Percentiles rank a stretch among this genome's conserved stretches.
Evolutionary conservation across 2,888 invertebrate species (phyloP).

Genomic region (Sesia apiformis): DNA sequence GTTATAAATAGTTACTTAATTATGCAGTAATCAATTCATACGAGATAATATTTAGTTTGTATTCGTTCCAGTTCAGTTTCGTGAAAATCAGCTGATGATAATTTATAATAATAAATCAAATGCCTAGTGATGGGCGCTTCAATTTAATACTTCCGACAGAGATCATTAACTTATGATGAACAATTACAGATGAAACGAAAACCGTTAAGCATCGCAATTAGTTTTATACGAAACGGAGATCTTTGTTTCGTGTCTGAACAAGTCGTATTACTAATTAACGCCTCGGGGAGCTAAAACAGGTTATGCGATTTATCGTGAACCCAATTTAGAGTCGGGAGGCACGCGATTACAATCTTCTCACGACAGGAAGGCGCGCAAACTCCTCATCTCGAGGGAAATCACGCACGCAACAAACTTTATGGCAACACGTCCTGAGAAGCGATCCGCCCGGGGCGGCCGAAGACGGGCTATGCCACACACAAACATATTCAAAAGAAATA

Average conservation of each 20-base stretch:
- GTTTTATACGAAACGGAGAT: slow-evolving; percentile 24
- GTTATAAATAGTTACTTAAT: no score
- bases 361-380: slow-evolving; percentile 73
- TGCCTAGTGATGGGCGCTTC: no score
- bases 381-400: slow-evolving; percentile 74
- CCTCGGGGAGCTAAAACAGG: slow-evolving; percentile 60
- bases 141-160: neutral
- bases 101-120: no score
- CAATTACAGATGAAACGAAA: neutral
- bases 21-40: no score
- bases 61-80: no score
- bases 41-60: no score
- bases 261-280: slow-evolving; percentile 64
- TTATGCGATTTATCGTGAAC: slow-evolving; percentile 68
- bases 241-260: slow-evolving; percentile 50
- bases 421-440: slow-evolving; percentile 69
- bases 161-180: slow-evolving; percentile 5
- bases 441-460: slow-evolving; percentile 64
- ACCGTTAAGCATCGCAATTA: slow-evolving; percentile 1
- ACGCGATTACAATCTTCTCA: slow-evolving; percentile 75
- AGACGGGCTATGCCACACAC: slow-evolving; percentile 56
- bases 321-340: slow-evolving; percentile 71
- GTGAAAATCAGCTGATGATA: no score
- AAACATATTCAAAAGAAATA: slow-evolving; percentile 55
- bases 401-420: slow-evolving; percentile 75